These are phyloP conservation scores for Brachypalpus laphriformis DNA, from an alignment of 2,888 invertebrate species.

Conservation along the genomic window DNA sequence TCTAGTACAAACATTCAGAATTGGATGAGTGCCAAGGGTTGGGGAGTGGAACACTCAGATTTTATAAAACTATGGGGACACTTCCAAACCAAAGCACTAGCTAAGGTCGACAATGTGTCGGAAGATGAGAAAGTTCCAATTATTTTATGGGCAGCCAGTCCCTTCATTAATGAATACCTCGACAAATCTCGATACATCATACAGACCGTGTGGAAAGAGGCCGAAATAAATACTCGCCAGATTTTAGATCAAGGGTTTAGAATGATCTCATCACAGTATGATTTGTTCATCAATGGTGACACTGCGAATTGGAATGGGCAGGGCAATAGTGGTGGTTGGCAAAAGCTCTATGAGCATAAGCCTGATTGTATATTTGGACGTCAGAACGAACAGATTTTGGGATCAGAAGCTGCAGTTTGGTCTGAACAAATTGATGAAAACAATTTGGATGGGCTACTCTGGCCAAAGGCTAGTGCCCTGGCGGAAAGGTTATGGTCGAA, in stretches of 20 bases:
- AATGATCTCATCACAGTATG: conserved; percentile 91
- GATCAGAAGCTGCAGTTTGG: conserved; percentile 91
- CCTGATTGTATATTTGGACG: conserved; percentile 85
- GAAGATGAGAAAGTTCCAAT: conserved; percentile 85
- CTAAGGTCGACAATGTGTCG: conserved; percentile 72
- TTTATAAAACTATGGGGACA: conserved; percentile 87
- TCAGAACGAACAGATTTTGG: conserved; percentile 84
- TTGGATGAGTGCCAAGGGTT: conserved; percentile 86
- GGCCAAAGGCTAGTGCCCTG: conserved; percentile 91
- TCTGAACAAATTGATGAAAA: conserved; percentile 89
- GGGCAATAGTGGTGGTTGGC: conserved; percentile 92
- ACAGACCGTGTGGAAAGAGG: conserved; percentile 89
- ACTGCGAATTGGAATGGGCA: conserved; percentile 90
- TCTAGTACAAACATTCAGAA: conserved; percentile 85
- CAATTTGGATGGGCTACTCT: conserved; percentile 87
- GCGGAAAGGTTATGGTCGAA: conserved; percentile 92
- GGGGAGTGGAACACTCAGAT: conserved; percentile 84
- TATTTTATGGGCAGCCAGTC: conserved; percentile 88
- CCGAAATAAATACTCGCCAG: conserved; percentile 85
- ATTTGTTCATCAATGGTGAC: conserved; percentile 92
- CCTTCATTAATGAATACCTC: conserved; percentile 85
- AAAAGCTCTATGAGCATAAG: conserved; percentile 90
- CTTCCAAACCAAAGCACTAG: conserved; percentile 84
- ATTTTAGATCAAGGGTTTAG: conserved; percentile 87
- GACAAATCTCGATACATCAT: conserved; percentile 89